These are phyloP conservation scores for Ctenoplectra terminalis DNA, from an alignment of 1,140 invertebrate species.

Conservation along the genomic window DNA sequence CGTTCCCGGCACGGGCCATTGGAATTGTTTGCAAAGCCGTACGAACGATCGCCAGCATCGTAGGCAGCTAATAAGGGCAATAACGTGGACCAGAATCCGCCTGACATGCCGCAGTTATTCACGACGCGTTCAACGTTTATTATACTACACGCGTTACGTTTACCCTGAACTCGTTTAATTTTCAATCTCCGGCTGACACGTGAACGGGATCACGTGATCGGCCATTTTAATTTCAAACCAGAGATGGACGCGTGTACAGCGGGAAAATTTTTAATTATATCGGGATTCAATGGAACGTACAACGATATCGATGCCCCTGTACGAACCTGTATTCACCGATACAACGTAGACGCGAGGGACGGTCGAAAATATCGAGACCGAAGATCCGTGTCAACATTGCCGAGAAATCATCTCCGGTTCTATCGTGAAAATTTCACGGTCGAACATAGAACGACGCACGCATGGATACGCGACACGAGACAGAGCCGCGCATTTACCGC, in stretches of 20 bases:
- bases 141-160: conserved; percentile 47
- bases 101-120: conserved; percentile 26
- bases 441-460: too few species aligned
- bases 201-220: conserved; percentile 29
- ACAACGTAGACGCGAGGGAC: too few species aligned
- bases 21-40: not conserved
- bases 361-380: not conserved
- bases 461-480: too few species aligned
- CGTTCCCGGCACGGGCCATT: not conserved
- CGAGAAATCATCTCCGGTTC: not conserved
- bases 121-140: conserved; percentile 48
- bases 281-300: too few species aligned
- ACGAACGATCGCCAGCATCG: not conserved
- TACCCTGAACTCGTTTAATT: conserved; percentile 42
- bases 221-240: conserved; percentile 24
- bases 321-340: too few species aligned
- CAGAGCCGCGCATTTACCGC: too few species aligned
- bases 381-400: not conserved
- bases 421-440: not conserved
- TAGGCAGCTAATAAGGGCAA: conserved; percentile 13
- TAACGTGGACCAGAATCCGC: not conserved
- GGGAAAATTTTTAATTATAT: not conserved
- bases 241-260: not conserved
- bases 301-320: too few species aligned
- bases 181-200: conserved; percentile 16